Evolutionary conservation across 1,140 invertebrate genomes (phyloP), one percentile per base, ranked within the genome.

Genomic region (Mercenaria mercenaria): DNA sequence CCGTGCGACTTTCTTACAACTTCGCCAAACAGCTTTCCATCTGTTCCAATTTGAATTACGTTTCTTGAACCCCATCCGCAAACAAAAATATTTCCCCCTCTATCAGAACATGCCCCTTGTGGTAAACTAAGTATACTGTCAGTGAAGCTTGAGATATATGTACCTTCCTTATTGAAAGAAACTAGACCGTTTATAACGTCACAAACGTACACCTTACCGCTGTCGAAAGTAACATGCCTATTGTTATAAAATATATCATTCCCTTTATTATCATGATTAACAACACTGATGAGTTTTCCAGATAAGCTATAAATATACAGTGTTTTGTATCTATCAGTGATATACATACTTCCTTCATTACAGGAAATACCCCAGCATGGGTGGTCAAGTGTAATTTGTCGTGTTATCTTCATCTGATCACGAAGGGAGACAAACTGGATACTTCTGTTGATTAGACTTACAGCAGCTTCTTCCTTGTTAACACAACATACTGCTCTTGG

Each of bases 41-140:
- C 69, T 23, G 3, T 18, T 39, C 69, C 34, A 6, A 74, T 4
- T 23, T 39, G 32, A 20, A 74, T 23, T 20, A 74, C 69, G 32
- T 74, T 74, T 10, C n/a, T 0, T n/a, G 69, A 74, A 6, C 13
- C 34, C 1, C n/a, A 41, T 32, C 6, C 34, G 41, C 69, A 74
- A 11, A 74, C 69, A 39, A 74, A 39, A 18, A 74, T 29, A 74
- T 74, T 74, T 39, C 69, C 69, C 15, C 8, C 23, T 20, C 37
- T 20, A 74, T 74, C 69, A 1, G 69, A 41, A 74, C 69, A 74
- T 41, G 41, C 37, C 13, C 37, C 69, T 39, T 69, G 64, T 69
- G 64, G n/a, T 34, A 4, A 2, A 34, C 18, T 32, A 26, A 69
- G 18, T 69, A 32, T 13, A 32, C 6, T 34, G 34, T 69, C 64